Conservation (phyloP, 2,888 invertebrate species). For the Leucozona laternaria region DNA sequence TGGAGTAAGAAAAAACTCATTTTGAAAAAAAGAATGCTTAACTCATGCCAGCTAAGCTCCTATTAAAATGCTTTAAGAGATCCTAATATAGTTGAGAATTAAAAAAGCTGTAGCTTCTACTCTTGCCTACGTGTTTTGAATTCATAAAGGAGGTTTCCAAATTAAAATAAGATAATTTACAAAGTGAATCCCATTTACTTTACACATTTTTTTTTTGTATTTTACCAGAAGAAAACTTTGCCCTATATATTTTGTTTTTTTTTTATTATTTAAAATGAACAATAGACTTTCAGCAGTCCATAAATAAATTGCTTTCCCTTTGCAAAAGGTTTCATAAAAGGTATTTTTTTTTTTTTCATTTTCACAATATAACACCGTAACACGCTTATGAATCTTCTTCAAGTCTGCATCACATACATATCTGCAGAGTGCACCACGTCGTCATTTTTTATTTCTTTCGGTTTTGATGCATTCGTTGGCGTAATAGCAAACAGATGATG, state of each 20-base stretch:
- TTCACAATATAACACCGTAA: conserved; percentile 4
- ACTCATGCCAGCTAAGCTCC: neutral
- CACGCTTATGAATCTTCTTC: conserved; percentile 22
- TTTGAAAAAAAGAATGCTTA: neutral
- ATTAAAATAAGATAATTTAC: neutral
- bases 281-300: conserved; percentile 11
- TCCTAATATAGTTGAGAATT: neutral
- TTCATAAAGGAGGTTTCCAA: neutral
- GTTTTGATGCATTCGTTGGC: conserved; percentile 14
- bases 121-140: neutral
- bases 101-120: neutral
- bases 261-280: conserved; percentile 6
- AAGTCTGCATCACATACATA: neutral
- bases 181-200: conserved; percentile 8
- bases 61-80: neutral
- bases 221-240: conserved; percentile 1
- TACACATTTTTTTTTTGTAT: neutral
- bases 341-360: neutral
- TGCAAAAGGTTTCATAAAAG: conserved; percentile 7
- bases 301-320: conserved; percentile 31
- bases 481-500: conserved; percentile 22
- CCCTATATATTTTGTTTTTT: neutral
- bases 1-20: neutral
- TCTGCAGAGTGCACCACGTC: neutral
- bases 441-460: conserved; percentile 4